These are phyloP conservation scores for Drosophila buzzatii DNA, from an alignment of 2,888 invertebrate genomes.

Conservation along the genomic window DNA sequence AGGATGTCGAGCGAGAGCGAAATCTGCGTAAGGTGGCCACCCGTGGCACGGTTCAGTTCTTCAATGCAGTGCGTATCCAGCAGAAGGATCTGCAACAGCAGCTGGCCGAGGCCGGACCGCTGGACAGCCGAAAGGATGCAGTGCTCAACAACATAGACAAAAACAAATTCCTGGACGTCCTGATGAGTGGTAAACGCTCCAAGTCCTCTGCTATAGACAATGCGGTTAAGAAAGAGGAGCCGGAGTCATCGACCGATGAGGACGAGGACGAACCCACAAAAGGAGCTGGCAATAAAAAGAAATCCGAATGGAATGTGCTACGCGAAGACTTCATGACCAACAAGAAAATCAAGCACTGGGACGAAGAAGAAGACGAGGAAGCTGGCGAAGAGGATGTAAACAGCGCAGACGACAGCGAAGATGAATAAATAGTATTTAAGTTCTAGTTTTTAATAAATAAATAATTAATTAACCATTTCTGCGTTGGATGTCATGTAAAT, in stretches of 20 bases:
- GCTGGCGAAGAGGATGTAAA: conserved; percentile 15
- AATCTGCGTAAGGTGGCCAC: conserved; percentile 93
- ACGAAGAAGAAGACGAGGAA: conserved; percentile 86
- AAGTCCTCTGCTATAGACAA: conserved; percentile 86
- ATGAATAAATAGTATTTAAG: conserved; percentile 50
- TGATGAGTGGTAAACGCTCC: conserved; percentile 89
- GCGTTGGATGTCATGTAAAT: conserved; percentile 95
- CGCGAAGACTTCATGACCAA: conserved; percentile 96
- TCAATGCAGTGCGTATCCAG: conserved; percentile 95
- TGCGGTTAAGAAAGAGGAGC: conserved; percentile 86
- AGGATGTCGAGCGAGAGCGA: conserved; percentile 92
- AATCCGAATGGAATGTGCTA: conserved; percentile 88
- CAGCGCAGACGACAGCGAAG: conserved; percentile 45
- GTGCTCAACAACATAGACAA: conserved; percentile 90
- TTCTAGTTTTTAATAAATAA: conserved; percentile 24
- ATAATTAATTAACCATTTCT: conserved; percentile 87
- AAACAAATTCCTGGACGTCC: conserved; percentile 90
- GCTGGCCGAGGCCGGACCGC: conserved; percentile 89
- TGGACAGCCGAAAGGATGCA: conserved; percentile 92
- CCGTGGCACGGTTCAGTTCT: conserved; percentile 96
- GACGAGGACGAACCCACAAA: conserved; percentile 50
- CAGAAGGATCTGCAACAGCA: conserved; percentile 91
- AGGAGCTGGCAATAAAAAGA: conserved; percentile 72
- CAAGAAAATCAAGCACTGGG: conserved; percentile 96
- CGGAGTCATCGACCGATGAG: conserved; percentile 83